Evolutionary conservation across 2,888 invertebrate genomes (phyloP).

Genomic region (Pediacus dermestoides): DNA sequence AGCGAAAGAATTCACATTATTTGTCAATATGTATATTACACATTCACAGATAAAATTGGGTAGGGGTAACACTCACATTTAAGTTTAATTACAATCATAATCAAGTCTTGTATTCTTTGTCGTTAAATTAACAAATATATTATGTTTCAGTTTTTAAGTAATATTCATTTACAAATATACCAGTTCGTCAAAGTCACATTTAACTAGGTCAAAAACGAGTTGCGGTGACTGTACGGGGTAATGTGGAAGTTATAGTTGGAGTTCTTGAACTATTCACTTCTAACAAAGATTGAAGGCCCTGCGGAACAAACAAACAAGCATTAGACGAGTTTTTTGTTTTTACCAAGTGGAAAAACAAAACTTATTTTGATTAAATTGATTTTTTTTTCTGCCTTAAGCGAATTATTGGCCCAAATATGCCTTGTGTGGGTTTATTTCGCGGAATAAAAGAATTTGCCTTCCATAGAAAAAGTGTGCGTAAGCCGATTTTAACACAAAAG

Average conservation of each 20-base stretch:
- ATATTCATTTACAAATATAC: conserved; percentile 39
- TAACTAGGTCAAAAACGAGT: conserved; percentile 51
- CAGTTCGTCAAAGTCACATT: conserved; percentile 34
- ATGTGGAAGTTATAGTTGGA: conserved; percentile 43
- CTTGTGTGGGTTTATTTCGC: no score
- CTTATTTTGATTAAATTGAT: no score
- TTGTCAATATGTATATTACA: conserved; percentile 17
- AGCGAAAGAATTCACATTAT: no score
- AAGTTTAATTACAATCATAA: no score
- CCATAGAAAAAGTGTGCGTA: no score
- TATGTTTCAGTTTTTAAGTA: conserved; percentile 26
- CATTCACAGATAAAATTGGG: conserved; percentile 21
- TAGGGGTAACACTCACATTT: conserved; percentile 22
- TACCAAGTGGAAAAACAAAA: no score
- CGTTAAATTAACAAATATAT: conserved; percentile 20
- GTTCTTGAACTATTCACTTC: conserved; percentile 42
- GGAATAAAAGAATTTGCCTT: no score
- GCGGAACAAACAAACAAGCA: conserved; percentile 24
- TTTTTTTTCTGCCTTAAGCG: no score
- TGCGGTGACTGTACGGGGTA: conserved; percentile 48
- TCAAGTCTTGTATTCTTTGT: no score
- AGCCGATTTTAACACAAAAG: no score
- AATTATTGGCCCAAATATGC: no score
- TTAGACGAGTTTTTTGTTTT: no score
- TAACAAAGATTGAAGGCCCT: conserved; percentile 44